Evolutionary conservation across 2,797 vertebrate genomes (phyloP), one percentile per base, ranked within the genome.

Genomic region (Melanotaenia nigrans): DNA sequence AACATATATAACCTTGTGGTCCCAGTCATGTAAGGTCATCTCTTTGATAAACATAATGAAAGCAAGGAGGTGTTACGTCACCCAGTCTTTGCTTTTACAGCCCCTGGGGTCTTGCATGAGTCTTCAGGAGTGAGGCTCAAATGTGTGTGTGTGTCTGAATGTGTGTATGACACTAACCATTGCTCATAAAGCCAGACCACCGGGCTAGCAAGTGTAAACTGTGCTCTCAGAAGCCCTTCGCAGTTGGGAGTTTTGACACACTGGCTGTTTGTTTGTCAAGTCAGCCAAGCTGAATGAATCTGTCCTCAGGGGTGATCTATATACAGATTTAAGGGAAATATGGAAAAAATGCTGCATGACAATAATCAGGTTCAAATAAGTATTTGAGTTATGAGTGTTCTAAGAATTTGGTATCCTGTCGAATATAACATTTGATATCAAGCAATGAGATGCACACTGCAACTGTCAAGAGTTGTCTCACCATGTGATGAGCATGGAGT

Each of bases 121-220:
- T 83, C 65, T 87, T 88, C 69, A 72, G 71, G 70, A 89, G 75
- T 47, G 60, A 78, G 77, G 64, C 61, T 77, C 60, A 25, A 62
- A 54, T 78, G 77, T 81, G 66, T 1, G 35, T 79, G 75, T 71
- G 75, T 56, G 68, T 81, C 18, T 81, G 54, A 70, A 59, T 87
- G 56, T 87, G 75, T 77, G 78, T 83, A 65, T 92, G 90, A 92
- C 83, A 91, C 78, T 90, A 93, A 90, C 84, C 85, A 89, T 90
- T 89, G 82, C 90, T 94, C 90, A 93, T 91, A 92, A 93, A 92
- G 88, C 80, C 85, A 91, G 94, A 95, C 94, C 94, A 95, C 94
- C 94, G 81, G 89, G 92, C 85, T 89, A 69, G 93, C 87, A 85
- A 94, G 91, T 90, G 93, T 95, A 94, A 94, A 94, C 93, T 87